Conservation (phyloP, 2,113 vertebrate species). For the Aphyosemion australe region DNA sequence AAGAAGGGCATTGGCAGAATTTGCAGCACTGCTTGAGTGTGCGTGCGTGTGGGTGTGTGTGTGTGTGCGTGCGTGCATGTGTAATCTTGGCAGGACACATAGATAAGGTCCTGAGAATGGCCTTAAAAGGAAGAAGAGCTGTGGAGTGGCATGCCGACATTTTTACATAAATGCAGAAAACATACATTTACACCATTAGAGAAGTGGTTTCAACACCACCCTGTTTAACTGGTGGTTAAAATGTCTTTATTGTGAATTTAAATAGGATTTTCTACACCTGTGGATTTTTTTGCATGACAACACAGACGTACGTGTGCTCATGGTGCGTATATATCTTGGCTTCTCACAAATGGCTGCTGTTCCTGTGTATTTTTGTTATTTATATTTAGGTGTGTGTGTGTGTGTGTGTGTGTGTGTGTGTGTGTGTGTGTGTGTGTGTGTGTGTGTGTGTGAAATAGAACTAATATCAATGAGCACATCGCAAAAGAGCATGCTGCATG, state of each 20-base stretch:
- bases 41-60: too few species aligned
- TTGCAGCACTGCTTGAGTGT: constrained; percentile 36
- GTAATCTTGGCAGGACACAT: constrained; percentile 65
- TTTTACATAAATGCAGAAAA: constrained; percentile 38
- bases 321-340: neutral
- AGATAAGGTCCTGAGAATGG: constrained; percentile 58
- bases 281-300: constrained; percentile 7
- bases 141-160: constrained; percentile 49
- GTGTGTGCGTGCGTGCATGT: too few species aligned
- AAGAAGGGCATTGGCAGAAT: constrained; percentile 44
- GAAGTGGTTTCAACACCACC: constrained; percentile 5
- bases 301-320: constrained; percentile 1
- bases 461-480: constrained; percentile 44
- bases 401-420: too few species aligned
- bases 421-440: too few species aligned
- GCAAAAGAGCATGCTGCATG: constrained; percentile 66
- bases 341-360: neutral
- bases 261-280: constrained; percentile 23
- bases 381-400: too few species aligned
- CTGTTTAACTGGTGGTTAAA: too few species aligned
- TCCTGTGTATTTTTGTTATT: constrained; percentile 28
- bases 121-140: constrained; percentile 78
- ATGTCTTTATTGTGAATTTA: constrained; percentile 18
- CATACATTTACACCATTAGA: constrained; percentile 21
- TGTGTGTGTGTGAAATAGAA: constrained; percentile 29